Percentiles rank a stretch among this genome's conserved stretches.
These are phyloP conservation scores for Triplophysa yarkandensis DNA, from an alignment of 2,797 vertebrate species.

Conservation along the genomic window DNA sequence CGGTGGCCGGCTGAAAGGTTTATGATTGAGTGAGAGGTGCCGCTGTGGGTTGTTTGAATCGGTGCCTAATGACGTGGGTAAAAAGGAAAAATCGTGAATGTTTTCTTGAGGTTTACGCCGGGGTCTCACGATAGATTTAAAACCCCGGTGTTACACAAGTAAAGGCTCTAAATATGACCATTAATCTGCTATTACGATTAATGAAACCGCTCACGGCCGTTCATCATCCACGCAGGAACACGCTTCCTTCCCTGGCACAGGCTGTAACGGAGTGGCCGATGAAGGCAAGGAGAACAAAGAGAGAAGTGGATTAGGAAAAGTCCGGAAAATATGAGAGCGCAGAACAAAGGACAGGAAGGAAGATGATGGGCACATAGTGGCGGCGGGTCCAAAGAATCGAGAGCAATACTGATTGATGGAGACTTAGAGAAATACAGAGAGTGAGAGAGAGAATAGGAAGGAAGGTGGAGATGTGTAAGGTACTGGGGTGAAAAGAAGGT, in stretches of 20 bases:
- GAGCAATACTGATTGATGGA: conserved; percentile 36
- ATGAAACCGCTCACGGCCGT: conserved; percentile 32
- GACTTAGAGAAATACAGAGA: not conserved
- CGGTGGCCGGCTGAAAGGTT: conserved; percentile 15
- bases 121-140: conserved; percentile 8
- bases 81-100: conserved; percentile 9
- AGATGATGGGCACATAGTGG: conserved; percentile 17
- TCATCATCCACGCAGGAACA: conserved; percentile 34
- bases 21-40: conserved; percentile 16
- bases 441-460: conserved; percentile 17
- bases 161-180: conserved; percentile 23
- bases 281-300: conserved; percentile 41
- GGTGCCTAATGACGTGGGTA: conserved; percentile 3
- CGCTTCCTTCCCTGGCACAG: conserved; percentile 38
- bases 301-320: conserved; percentile 40
- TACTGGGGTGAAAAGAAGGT: conserved; percentile 25
- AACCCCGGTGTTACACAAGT: conserved; percentile 13
- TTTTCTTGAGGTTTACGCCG: not conserved
- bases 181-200: conserved; percentile 25
- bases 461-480: conserved; percentile 15
- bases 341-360: conserved; percentile 54
- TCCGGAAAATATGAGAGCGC: conserved; percentile 31
- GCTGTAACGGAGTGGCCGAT: conserved; percentile 7
- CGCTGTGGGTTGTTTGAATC: conserved; percentile 20
- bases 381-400: conserved; percentile 8